These are phyloP conservation scores for Stylophora pistillata DNA, from an alignment of 64 coral and sea anemone genomes.

Conservation along the genomic window DNA sequence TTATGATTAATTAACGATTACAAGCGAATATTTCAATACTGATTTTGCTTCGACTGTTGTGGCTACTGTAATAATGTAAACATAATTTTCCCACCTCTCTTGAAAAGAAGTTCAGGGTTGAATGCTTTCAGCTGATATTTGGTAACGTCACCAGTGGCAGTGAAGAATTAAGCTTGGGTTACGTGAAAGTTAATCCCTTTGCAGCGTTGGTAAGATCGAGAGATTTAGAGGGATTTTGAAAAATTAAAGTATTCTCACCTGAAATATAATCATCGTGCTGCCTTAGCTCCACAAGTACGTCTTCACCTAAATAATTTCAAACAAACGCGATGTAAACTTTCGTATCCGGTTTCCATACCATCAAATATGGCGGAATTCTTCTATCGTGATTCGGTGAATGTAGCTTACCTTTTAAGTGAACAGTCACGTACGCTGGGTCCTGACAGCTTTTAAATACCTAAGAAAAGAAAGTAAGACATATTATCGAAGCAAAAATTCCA, in stretches of 20 bases:
- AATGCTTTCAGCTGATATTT: not conserved
- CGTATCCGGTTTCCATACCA: not conserved
- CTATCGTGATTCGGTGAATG: not conserved
- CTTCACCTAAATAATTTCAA: slow-evolving; percentile 73
- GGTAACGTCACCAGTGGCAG: not conserved
- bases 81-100: not conserved
- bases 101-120: not conserved
- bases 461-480: slow-evolving; percentile 30
- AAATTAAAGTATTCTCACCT: slow-evolving; percentile 47
- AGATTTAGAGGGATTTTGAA: slow-evolving; percentile 6
- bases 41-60: not conserved
- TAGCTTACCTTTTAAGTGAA: slow-evolving; percentile 87
- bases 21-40: not conserved
- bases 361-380: slow-evolving; percentile 56
- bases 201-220: not conserved
- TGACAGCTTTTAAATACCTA: slow-evolving; percentile 97
- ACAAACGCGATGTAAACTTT: not conserved
- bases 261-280: slow-evolving; percentile 99
- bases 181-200: not conserved
- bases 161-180: no score
- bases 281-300: slow-evolving; percentile 81
- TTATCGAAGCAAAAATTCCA: slow-evolving; percentile 19
- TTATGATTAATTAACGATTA: not conserved
- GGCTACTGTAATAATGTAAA: slow-evolving; percentile 22
- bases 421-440: slow-evolving; percentile 96